Evolutionary conservation across 2,797 vertebrate species (phyloP).

Genomic region (Neolamprologus multifasciatus): DNA sequence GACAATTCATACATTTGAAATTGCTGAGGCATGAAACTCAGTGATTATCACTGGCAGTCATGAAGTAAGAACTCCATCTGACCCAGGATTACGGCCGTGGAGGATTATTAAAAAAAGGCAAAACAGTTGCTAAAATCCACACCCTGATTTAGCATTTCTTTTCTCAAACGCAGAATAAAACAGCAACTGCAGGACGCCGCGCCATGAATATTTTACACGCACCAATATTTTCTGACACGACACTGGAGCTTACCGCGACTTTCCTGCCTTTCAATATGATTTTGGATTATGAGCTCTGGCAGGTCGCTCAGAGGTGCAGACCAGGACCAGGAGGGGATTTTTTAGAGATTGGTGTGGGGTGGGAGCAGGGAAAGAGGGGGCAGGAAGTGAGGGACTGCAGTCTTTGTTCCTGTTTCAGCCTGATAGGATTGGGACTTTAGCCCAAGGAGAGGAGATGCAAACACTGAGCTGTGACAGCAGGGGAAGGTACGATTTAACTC

Average conservation of each 20-base stretch:
- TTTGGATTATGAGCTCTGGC: constrained; percentile 51
- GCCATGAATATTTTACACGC: constrained; percentile 51
- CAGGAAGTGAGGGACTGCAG: not conserved
- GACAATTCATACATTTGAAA: constrained; percentile 26
- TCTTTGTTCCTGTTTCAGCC: constrained; percentile 41
- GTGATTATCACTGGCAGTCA: constrained; percentile 31
- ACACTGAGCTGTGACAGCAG: constrained; percentile 5
- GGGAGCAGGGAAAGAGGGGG: not conserved
- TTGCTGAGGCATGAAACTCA: constrained; percentile 29
- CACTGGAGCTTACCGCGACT: constrained; percentile 10
- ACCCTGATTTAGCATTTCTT: constrained; percentile 23
- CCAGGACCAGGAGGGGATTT: constrained; percentile 5
- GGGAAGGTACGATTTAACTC: constrained; percentile 7
- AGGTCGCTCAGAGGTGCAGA: constrained; percentile 39
- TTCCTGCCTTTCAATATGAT: constrained; percentile 34
- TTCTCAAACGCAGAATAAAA: not conserved
- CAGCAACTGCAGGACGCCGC: not conserved
- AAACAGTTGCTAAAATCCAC: constrained; percentile 18
- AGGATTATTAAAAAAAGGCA: constrained; percentile 18
- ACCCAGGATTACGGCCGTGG: constrained; percentile 1
- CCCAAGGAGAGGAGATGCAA: constrained; percentile 12
- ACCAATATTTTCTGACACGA: constrained; percentile 28
- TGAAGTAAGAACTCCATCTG: constrained; percentile 23
- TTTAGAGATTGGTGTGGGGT: not conserved
- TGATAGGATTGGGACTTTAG: constrained; percentile 42